These are phyloP conservation scores for Thripadectes ignobilis DNA, from an alignment of 2,797 vertebrate species.

Conservation along the genomic window DNA sequence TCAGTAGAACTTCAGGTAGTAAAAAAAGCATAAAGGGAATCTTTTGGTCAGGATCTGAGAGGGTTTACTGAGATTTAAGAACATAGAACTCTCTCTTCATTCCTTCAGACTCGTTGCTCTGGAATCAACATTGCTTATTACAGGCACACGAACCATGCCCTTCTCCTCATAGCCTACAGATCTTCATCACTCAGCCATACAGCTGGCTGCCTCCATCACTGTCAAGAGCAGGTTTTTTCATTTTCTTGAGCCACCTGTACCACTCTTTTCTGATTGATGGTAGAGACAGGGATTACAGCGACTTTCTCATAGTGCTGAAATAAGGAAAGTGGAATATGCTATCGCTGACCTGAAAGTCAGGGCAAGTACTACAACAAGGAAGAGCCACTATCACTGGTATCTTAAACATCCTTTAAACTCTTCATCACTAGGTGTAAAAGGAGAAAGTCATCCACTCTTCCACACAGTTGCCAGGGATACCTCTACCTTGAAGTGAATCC, in stretches of 20 bases:
- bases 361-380: not conserved
- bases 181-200: not conserved
- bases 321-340: not conserved
- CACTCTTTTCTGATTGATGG: not conserved
- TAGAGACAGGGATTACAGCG: not conserved
- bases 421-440: not conserved
- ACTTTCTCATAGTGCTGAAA: not conserved
- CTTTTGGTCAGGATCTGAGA: not conserved
- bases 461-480: not conserved
- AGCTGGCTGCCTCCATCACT: not conserved
- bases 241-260: not conserved
- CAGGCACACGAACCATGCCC: not conserved
- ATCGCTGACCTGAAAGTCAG: not conserved
- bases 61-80: not conserved
- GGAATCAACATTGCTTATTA: not conserved
- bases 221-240: not conserved
- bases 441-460: not conserved
- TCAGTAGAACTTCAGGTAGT: not conserved
- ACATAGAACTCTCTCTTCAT: not conserved
- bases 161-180: not conserved
- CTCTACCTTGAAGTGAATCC: not conserved
- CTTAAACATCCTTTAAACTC: not conserved
- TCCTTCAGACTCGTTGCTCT: not conserved
- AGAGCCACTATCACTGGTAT: not conserved
- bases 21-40: not conserved